Evolutionary conservation across 2,113 vertebrate genomes (phyloP), one percentile per base, ranked within the genome.

Genomic region (Chunga burmeisteri): DNA sequence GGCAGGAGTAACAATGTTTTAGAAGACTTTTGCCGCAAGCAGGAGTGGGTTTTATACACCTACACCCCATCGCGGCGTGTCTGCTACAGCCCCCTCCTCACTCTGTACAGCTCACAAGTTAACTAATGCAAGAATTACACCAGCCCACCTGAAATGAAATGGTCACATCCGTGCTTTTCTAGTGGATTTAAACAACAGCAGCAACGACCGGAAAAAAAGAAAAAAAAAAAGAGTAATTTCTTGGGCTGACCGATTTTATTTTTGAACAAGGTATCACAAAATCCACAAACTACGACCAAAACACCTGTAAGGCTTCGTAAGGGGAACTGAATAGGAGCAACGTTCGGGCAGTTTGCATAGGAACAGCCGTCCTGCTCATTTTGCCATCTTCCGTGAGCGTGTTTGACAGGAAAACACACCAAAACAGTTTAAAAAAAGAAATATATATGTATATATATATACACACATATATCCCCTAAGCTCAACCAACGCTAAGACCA

Each of bases 311-410:
- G 23, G 34, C 36, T 75, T 56, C 36, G 42, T 25, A 50, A 19
- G 29, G 16, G 9, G 7, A 6, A 19, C 23, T 9, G 68, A 61
- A 36, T 1, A 13, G 56, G 23, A 66, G 19, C 11, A 25, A 22
- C 1, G 0, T 11, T 16, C 0, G 0, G 32, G 29, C 21, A 56
- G 25, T 21, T 68, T 13, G 52, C 63, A 46, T 13, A 59, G 46
- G 62, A 40, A 25, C 25, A 56, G 46, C n/a, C 17, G 17, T 9
- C 42, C 18, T 17, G 27, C 26, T 29, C 52, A 4, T 23, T 12
- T 20, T 50, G 30, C 38, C 18, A 8, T 4, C 32, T 40, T 42
- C 59, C 21, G 1, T 23, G 14, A 23, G 3, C 3, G 4, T 4
- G 10, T 32, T 7, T 36, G 14, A 29, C 22, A 12, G 0, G 0